These are phyloP conservation scores for Polyommatus iphigenia DNA, from an alignment of 2,888 invertebrate genomes.

Conservation along the genomic window DNA sequence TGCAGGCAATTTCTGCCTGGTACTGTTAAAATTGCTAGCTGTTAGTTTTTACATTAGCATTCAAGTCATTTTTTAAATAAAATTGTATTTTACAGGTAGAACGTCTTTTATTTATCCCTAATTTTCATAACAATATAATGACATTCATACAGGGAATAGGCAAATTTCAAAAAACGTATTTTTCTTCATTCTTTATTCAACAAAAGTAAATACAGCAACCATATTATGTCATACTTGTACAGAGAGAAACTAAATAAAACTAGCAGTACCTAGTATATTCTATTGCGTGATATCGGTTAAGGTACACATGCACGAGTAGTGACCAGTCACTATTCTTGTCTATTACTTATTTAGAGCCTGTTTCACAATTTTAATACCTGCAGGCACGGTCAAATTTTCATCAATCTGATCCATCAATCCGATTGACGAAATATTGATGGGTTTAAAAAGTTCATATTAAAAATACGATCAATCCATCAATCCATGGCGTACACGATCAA, in stretches of 20 bases:
- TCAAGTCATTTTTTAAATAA: slow-evolving; percentile 50
- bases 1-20: background rate
- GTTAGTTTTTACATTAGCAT: slow-evolving; percentile 59
- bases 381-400: too few species aligned
- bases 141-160: background rate
- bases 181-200: slow-evolving; percentile 20
- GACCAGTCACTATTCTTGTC: slow-evolving; percentile 18
- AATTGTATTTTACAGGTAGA: background rate
- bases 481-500: too few species aligned
- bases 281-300: slow-evolving; percentile 20
- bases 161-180: background rate
- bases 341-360: background rate
- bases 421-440: too few species aligned
- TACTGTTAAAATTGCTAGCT: background rate
- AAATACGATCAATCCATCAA: too few species aligned
- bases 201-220: slow-evolving; percentile 29
- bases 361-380: background rate
- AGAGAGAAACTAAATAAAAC: slow-evolving; percentile 25
- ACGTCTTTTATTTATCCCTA: background rate
- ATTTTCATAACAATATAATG: background rate
- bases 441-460: too few species aligned
- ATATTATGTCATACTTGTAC: slow-evolving; percentile 28
- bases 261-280: slow-evolving; percentile 13
- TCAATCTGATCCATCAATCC: too few species aligned
- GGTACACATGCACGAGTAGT: slow-evolving; percentile 25